Conservation (phyloP, 2,888 invertebrate species). For the Cylloceria caligata region DNA sequence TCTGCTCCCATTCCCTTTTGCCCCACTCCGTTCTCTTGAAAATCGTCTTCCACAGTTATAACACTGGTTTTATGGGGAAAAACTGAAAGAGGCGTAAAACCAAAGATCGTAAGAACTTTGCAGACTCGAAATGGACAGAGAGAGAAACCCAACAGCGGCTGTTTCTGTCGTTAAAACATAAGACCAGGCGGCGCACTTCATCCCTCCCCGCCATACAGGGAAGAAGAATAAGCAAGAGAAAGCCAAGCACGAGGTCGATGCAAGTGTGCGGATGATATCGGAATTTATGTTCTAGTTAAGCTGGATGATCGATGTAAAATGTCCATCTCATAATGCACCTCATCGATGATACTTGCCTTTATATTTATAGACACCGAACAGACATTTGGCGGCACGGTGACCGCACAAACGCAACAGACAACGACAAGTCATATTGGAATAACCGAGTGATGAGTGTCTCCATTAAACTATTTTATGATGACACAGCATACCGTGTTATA, state of each 20-base stretch:
- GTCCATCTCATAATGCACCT: not conserved
- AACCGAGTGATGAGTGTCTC: too few species aligned
- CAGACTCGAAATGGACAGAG: conserved; percentile 1
- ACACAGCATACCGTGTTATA: too few species aligned
- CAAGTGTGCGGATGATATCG: conserved; percentile 3
- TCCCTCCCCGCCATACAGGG: too few species aligned
- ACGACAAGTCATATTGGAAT: too few species aligned
- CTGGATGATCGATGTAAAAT: conserved; percentile 22
- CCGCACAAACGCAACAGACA: too few species aligned
- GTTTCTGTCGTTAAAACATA: too few species aligned
- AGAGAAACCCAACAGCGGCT: not conserved
- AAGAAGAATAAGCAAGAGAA: too few species aligned
- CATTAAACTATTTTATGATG: too few species aligned
- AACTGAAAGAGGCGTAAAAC: conserved; percentile 24
- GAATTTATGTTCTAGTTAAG: conserved; percentile 37
- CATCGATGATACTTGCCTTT: not conserved
- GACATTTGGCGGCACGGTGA: too few species aligned
- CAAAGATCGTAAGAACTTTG: not conserved
- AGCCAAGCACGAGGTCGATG: too few species aligned
- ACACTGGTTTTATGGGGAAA: conserved; percentile 32
- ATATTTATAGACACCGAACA: not conserved
- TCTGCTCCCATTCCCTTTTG: conserved; percentile 15
- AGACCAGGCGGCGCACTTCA: too few species aligned
- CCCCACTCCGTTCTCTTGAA: conserved; percentile 3
- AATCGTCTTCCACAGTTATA: conserved; percentile 31